Evolutionary conservation across 2,113 vertebrate genomes (phyloP).

Genomic region (Gymnorhina tibicen): DNA sequence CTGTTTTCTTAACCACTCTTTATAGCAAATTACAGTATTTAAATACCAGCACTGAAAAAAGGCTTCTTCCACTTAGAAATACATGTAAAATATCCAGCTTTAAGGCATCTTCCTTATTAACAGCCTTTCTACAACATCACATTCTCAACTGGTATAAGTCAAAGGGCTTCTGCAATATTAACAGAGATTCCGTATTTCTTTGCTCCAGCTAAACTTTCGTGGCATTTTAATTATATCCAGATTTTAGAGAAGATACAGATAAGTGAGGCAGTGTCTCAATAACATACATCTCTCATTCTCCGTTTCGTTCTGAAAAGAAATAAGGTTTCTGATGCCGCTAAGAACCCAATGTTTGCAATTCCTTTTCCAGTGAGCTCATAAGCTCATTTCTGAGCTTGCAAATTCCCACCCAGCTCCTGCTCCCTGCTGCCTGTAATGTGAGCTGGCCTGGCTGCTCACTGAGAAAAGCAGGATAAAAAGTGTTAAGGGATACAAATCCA

Average conservation of each 20-base stretch:
- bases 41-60: background rate
- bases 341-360: background rate
- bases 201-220: background rate
- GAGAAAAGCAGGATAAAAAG: background rate
- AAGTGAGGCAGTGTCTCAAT: background rate
- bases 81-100: background rate
- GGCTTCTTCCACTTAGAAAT: background rate
- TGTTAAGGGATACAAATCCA: background rate
- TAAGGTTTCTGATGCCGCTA: background rate
- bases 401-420: background rate
- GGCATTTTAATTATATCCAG: background rate
- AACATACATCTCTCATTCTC: background rate
- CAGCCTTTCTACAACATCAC: background rate
- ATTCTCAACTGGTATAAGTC: background rate
- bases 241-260: background rate
- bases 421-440: fast-evolving
- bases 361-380: background rate
- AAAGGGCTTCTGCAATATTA: background rate
- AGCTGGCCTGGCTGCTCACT: background rate
- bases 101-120: background rate
- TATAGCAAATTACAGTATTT: background rate
- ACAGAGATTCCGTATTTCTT: background rate
- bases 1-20: background rate
- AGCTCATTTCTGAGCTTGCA: background rate
- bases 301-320: background rate